Conservation (phyloP, 2,797 vertebrate genomes). For the Anomalospiza imberbis region DNA sequence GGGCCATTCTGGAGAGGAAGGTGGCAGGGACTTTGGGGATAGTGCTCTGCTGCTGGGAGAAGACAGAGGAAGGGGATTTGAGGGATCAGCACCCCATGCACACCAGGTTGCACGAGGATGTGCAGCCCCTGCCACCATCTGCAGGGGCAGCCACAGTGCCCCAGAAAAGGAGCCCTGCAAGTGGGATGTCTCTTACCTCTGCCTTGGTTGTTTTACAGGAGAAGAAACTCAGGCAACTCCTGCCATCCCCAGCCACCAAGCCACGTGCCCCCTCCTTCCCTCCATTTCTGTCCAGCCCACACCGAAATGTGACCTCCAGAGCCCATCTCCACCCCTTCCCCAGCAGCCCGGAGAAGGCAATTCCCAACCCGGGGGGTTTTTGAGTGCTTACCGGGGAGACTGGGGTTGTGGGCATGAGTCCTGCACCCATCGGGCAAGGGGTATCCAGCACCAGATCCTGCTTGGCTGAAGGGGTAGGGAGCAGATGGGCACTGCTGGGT, state of each 20-base stretch:
- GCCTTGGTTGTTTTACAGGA: not conserved
- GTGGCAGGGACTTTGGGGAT: not conserved
- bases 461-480: conserved; percentile 61
- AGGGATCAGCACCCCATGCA: accelerated
- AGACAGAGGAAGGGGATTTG: not conserved
- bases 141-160: not conserved
- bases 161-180: not conserved
- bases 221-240: not conserved
- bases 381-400: conserved; percentile 6
- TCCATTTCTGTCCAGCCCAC: not conserved
- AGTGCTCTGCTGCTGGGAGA: not conserved
- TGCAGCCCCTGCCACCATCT: not conserved
- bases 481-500: not conserved
- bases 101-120: accelerated
- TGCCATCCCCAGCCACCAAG: too few species aligned
- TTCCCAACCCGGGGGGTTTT: not conserved
- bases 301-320: not conserved
- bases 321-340: not conserved
- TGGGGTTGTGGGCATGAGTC: not conserved
- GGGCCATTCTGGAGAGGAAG: conserved; percentile 29
- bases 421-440: not conserved
- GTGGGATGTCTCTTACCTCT: not conserved
- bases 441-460: conserved; percentile 54
- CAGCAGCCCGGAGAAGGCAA: not conserved
- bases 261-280: not conserved